Percentiles rank a stretch among this genome's conserved stretches.
Evolutionary conservation across 1,140 invertebrate species (phyloP).

Genomic region (Arctopsyche grandis): DNA sequence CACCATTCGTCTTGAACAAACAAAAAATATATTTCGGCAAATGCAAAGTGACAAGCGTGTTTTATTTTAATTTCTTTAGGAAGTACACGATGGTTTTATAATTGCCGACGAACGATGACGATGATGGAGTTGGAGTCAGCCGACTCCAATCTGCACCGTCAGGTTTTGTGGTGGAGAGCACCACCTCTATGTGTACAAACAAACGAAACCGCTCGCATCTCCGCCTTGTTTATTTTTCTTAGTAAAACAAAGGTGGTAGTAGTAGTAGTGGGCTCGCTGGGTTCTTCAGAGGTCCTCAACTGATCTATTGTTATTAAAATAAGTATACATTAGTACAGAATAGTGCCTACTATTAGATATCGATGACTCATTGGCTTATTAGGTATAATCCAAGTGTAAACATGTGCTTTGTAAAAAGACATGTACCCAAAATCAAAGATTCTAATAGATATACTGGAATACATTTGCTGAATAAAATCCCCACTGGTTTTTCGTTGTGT

Average conservation of each 20-base stretch:
- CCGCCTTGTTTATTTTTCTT: constrained; percentile 40
- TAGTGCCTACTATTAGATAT: neutral
- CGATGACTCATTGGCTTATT: neutral
- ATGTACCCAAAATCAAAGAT: no score
- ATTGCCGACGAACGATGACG: constrained; percentile 12
- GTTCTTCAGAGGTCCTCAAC: neutral
- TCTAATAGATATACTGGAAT: no score
- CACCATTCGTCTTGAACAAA: neutral
- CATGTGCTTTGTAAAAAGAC: neutral
- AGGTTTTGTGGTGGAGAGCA: constrained; percentile 15
- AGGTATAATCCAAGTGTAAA: no score
- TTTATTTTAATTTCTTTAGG: neutral
- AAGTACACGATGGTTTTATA: neutral
- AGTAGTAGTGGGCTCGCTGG: neutral
- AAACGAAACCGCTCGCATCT: constrained; percentile 34
- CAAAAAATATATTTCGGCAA: neutral
- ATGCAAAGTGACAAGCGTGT: neutral
- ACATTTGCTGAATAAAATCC: no score
- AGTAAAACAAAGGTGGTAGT: constrained; percentile 39
- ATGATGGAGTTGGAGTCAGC: neutral
- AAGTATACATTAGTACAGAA: no score
- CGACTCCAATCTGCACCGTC: neutral
- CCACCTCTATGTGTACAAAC: constrained; percentile 21
- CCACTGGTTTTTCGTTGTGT: no score
- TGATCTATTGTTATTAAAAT: neutral